Percentiles rank a stretch among this genome's conserved stretches.
Conservation (phyloP, 2,113 vertebrate genomes). For the Oryzias melastigma region DNA sequence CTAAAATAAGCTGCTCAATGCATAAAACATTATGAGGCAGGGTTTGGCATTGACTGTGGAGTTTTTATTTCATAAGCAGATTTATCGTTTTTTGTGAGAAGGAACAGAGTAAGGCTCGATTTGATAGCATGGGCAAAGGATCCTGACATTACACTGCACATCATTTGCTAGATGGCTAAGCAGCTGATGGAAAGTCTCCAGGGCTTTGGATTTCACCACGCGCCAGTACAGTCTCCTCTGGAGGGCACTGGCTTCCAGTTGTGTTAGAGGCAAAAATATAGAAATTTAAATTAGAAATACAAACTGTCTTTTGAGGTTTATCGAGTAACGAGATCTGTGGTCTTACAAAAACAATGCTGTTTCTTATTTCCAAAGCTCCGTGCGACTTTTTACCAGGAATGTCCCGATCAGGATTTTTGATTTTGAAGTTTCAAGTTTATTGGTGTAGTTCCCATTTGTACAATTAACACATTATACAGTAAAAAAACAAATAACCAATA, state of each 20-base stretch:
- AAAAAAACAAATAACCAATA: too few relatives aligned
- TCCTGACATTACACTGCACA: conserved; percentile 22
- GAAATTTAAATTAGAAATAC: too few relatives aligned
- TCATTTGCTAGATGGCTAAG: conserved; percentile 15
- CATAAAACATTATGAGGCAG: conserved; percentile 43
- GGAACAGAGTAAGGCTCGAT: conserved; percentile 47
- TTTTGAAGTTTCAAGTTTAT: too few relatives aligned
- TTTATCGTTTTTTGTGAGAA: conserved; percentile 32
- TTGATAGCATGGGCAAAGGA: conserved; percentile 33
- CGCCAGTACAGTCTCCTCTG: not conserved
- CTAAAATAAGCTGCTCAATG: conserved; percentile 66
- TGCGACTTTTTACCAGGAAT: not conserved
- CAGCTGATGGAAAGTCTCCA: conserved; percentile 8
- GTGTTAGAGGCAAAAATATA: too few relatives aligned
- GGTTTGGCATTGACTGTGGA: conserved; percentile 47
- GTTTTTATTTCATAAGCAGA: conserved; percentile 65
- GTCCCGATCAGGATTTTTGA: too few relatives aligned
- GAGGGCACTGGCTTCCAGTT: too few relatives aligned
- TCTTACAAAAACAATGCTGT: not conserved
- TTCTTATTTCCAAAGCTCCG: not conserved
- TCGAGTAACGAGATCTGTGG: too few relatives aligned
- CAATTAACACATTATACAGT: too few relatives aligned
- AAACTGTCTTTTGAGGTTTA: too few relatives aligned
- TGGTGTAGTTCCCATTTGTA: too few relatives aligned
- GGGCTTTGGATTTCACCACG: conserved; percentile 1